A percentile compares a stretch with the other conserved stretches of the same genome.
Conservation (phyloP, 2,888 invertebrate genomes). For the Alviniconcha strummeri region DNA sequence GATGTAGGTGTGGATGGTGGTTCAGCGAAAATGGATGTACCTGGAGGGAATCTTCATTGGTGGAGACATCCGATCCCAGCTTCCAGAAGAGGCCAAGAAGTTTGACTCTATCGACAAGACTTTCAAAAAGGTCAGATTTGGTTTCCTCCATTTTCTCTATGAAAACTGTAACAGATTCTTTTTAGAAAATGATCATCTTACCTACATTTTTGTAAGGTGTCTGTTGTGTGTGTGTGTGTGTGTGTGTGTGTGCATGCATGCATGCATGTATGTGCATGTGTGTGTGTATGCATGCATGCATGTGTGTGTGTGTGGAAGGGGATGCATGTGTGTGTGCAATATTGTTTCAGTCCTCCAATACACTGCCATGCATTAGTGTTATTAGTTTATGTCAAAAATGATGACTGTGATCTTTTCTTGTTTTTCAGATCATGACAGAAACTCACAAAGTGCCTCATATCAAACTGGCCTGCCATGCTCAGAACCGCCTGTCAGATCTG, state of each 20-base stretch:
- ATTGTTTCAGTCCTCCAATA: not conserved
- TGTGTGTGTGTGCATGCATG: constrained; percentile 1
- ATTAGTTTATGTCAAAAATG: not conserved
- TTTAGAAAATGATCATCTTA: no score
- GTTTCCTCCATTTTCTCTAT: not conserved
- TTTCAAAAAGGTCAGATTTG: constrained; percentile 80
- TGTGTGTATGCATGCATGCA: not conserved
- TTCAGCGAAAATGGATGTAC: constrained; percentile 93
- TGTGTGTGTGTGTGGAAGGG: not conserved
- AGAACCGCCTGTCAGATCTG: constrained; percentile 86
- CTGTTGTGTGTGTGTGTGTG: not conserved
- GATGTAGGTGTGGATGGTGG: constrained; percentile 82
- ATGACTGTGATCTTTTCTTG: not conserved
- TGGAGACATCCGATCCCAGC: constrained; percentile 88
- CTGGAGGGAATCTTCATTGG: constrained; percentile 94
- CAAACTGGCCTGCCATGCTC: constrained; percentile 84
- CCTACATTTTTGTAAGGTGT: no score
- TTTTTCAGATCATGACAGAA: constrained; percentile 85
- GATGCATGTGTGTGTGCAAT: not conserved
- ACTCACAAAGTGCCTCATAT: constrained; percentile 87
- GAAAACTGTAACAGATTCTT: no score
- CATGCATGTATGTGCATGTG: not conserved
- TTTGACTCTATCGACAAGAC: constrained; percentile 91
- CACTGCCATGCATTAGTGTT: not conserved
- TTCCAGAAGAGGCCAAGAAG: constrained; percentile 92